These are phyloP conservation scores for Hippocampus barbouri DNA, from an alignment of 2,113 vertebrate species.

Conservation along the genomic window DNA sequence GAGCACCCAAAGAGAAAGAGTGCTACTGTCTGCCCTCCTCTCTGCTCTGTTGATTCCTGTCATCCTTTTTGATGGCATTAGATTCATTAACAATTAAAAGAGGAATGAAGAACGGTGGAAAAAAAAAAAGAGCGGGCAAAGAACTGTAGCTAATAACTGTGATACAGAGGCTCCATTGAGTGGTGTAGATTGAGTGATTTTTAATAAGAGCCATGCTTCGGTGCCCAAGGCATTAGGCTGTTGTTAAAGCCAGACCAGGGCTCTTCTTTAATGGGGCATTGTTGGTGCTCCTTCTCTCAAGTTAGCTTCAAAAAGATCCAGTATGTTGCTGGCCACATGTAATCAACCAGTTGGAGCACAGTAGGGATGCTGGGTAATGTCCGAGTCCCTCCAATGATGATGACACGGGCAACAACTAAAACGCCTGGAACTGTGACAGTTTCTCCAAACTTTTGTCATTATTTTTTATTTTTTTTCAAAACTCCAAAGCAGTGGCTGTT, in stretches of 20 bases:
- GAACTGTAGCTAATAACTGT: constrained; percentile 67
- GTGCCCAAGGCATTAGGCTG: constrained; percentile 54
- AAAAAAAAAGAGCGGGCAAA: constrained; percentile 43
- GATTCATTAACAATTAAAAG: constrained; percentile 79
- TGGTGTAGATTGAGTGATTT: constrained; percentile 72
- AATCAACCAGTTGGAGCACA: constrained; percentile 31
- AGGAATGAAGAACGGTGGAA: constrained; percentile 50
- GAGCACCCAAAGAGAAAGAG: constrained; percentile 53
- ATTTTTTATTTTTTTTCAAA: constrained; percentile 13
- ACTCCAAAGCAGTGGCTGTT: not conserved
- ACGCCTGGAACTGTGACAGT: not conserved
- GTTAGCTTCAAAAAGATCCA: constrained; percentile 53
- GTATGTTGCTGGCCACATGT: constrained; percentile 39
- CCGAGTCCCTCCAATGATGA: not conserved
- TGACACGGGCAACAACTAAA: constrained; percentile 12
- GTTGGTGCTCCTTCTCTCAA: constrained; percentile 57
- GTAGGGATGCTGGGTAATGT: constrained; percentile 21
- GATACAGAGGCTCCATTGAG: constrained; percentile 77
- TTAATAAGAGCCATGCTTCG: constrained; percentile 74
- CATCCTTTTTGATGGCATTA: constrained; percentile 76
- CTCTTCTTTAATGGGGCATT: constrained; percentile 67
- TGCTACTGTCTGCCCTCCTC: constrained; percentile 62
- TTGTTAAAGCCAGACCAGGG: constrained; percentile 60
- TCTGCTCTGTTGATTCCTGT: constrained; percentile 75
- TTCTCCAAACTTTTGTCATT: not conserved